phyloP scores from a whole-genome alignment of 2,888 invertebrate genomes.

The Trachelus tabidus region DNA sequence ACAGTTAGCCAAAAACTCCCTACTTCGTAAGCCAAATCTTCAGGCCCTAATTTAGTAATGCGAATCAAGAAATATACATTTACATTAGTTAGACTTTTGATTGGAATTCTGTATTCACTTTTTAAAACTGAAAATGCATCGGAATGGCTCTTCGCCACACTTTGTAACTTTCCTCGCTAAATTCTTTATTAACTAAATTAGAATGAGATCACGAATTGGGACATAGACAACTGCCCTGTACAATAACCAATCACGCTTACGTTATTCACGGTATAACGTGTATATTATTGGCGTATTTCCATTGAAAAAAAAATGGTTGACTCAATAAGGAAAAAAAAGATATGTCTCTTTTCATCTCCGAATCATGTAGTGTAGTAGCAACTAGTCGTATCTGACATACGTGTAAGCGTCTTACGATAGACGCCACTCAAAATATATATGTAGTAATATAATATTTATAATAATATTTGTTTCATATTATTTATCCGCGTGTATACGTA shows the following conservation, averaged over 20 bases:
- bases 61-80: background rate
- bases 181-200: background rate
- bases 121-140: background rate
- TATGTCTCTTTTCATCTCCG: background rate
- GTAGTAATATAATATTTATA: constrained; percentile 3
- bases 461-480: background rate
- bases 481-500: constrained; percentile 24
- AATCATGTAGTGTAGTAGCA: background rate
- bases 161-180: background rate
- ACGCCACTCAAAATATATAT: constrained; percentile 1
- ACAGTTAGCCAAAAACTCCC: background rate
- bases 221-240: background rate
- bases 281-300: background rate
- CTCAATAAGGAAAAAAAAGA: constrained; percentile 2
- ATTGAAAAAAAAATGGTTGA: background rate
- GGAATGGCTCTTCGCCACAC: background rate
- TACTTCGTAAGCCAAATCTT: background rate
- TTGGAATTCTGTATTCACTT: background rate
- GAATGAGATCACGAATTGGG: constrained; percentile 15
- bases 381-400: background rate
- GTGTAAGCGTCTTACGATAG: background rate
- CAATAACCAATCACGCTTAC: background rate
- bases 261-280: background rate
- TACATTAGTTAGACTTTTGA: background rate
- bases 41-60: background rate